phyloP scores from a whole-genome alignment of 2,888 invertebrate species.

The Phragmatobia fuliginosa region DNA sequence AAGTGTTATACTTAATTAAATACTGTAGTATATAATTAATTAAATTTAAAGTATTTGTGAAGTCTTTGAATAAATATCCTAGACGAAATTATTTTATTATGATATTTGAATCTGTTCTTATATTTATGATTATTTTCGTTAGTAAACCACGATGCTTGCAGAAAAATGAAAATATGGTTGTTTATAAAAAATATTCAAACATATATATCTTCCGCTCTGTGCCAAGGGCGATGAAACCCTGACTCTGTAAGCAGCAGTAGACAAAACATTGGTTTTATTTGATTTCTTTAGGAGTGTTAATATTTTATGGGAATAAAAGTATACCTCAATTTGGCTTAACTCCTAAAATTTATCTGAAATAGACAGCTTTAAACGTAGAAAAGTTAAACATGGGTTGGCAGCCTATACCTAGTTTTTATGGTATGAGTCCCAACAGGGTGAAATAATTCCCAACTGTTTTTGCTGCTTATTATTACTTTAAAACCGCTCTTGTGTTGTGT shows the following conservation, averaged over 20 bases:
- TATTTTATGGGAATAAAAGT: background rate
- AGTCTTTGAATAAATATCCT: too few species aligned
- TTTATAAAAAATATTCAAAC: background rate
- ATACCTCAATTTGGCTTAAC: background rate
- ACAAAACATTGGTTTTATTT: background rate
- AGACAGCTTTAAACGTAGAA: background rate
- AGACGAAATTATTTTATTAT: too few species aligned
- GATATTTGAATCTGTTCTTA: too few species aligned
- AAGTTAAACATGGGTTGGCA: background rate
- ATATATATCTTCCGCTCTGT: background rate
- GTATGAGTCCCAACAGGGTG: background rate
- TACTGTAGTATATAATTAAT: background rate
- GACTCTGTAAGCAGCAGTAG: background rate
- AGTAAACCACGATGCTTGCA: background rate
- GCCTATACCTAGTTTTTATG: background rate
- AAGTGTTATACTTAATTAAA: conserved; percentile 44
- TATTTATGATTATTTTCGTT: background rate
- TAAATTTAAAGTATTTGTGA: too few species aligned
- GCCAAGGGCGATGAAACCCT: background rate
- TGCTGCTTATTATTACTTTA: background rate
- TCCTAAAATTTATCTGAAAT: background rate
- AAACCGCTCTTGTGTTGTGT: too few species aligned
- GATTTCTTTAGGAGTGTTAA: background rate
- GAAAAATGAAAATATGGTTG: background rate
- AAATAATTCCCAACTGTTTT: background rate